Base-by-base conservation (phyloP, 37 sponge, comb jelly and placozoan species). In the Halichondria panicea region DNA sequence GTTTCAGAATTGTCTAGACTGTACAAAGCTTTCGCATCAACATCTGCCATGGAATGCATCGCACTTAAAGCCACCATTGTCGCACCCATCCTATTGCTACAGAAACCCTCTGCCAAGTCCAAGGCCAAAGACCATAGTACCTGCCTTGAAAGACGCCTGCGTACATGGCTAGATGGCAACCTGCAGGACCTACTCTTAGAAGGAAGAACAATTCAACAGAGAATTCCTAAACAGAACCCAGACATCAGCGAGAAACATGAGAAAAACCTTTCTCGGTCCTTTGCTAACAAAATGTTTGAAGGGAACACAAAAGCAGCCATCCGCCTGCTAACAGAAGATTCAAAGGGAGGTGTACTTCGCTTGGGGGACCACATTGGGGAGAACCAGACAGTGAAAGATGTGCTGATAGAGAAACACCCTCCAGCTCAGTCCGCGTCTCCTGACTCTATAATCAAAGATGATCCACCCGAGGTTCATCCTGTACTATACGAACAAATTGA, bases 11-110 rank as follows among this genome's bases (percentile, higher is more conserved):
- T 74, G 18, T 21, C 61, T 3, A 56, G 61, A 13, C 44, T 74
- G 21, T 74, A 50, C 31, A 37, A 38, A 38, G 61, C 74, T 4
- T 74, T 18, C 15, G 61, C 74, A 3, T 3, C n/a, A 11, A 31
- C 43, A 11, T 57, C 74, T 58, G 74, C 74, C n/a, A 41, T 74
- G 3, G 61, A 74, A 41, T 74, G 30, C 33, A 59, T 57, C 21
- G 59, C 74, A 15, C 3, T 74, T 21, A 74, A 60, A 24, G 74
- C 74, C 37, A 22, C 13, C 61, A 60, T 42, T 15, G 61, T 74
- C 1, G 5, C 13, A 25, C 27, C 59, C 27, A 37, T 42, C 38
- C 27, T 74, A 58, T 43, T 74, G 24, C 61, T 74, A 13, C 74
- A 74, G 58, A 74, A 74, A 37, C 74, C 74, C 25, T 38, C n/a